These are phyloP conservation scores for Rhadinocentrus ornatus DNA, from an alignment of 2,797 vertebrate genomes.

Conservation along the genomic window DNA sequence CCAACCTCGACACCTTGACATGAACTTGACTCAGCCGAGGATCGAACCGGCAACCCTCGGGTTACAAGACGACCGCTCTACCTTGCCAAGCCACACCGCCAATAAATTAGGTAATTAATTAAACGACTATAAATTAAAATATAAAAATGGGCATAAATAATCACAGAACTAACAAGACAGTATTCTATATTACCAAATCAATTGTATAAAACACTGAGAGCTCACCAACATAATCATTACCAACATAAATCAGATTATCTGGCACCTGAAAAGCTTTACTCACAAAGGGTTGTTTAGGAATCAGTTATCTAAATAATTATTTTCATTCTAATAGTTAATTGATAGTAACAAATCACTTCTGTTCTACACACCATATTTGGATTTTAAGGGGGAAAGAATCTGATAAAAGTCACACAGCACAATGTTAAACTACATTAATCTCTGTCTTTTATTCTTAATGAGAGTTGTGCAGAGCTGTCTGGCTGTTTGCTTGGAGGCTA, in stretches of 20 bases:
- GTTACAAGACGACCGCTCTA: too few relatives aligned
- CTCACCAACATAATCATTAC: background rate
- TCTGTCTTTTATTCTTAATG: constrained; percentile 50
- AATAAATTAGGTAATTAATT: too few relatives aligned
- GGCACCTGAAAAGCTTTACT: background rate
- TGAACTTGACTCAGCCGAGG: too few relatives aligned
- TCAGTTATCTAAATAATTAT: background rate
- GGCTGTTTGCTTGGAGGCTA: constrained; percentile 27
- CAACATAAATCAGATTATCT: background rate
- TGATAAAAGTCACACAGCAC: background rate
- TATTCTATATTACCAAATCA: background rate
- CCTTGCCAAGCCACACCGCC: too few relatives aligned
- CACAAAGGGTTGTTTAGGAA: background rate
- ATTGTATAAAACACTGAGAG: background rate
- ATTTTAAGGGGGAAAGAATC: background rate
- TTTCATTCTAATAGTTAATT: background rate
- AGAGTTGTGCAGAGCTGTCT: constrained; percentile 36
- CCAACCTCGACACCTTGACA: too few relatives aligned
- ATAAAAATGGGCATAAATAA: too few relatives aligned
- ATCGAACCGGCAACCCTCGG: too few relatives aligned
- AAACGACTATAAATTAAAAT: background rate
- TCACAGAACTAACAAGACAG: too few relatives aligned
- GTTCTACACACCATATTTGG: background rate
- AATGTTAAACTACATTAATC: constrained; percentile 17
- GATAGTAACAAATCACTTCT: background rate